phyloP scores from a whole-genome alignment of 2,888 invertebrate species.

The Achlya flavicornis region DNA sequence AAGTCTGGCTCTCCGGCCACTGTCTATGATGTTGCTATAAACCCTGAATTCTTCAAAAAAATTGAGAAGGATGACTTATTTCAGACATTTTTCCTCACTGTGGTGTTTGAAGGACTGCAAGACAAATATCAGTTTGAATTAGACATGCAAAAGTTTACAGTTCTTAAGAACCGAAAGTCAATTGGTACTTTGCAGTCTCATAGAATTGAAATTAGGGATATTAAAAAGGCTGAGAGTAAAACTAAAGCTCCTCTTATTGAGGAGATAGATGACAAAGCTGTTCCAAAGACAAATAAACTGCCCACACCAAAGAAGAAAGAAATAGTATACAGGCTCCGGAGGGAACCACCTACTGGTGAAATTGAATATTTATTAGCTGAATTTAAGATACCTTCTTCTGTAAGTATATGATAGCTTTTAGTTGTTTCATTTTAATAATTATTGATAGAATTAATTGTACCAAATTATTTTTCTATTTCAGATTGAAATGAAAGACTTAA shows the following conservation, averaged over 20 bases:
- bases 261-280: constrained; percentile 73
- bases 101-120: constrained; percentile 89
- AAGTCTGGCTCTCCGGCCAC: constrained; percentile 89
- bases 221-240: constrained; percentile 71
- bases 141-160: constrained; percentile 85
- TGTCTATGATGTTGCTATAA: constrained; percentile 93
- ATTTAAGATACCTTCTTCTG: constrained; percentile 84
- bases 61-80: constrained; percentile 88
- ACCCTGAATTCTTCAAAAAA: constrained; percentile 90
- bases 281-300: constrained; percentile 29
- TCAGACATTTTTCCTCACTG: constrained; percentile 90
- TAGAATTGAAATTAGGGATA: constrained; percentile 88
- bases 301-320: constrained; percentile 52
- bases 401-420: constrained; percentile 55
- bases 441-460: not conserved
- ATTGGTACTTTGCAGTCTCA: constrained; percentile 90
- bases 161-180: constrained; percentile 89
- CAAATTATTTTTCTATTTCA: constrained; percentile 45
- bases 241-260: constrained; percentile 82
- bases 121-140: constrained; percentile 90
- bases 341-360: constrained; percentile 82
- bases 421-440: too few relatives aligned
- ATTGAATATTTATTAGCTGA: constrained; percentile 84
- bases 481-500: constrained; percentile 85
- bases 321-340: constrained; percentile 84